Evolutionary conservation across 2,797 vertebrate genomes (phyloP), one percentile per base, ranked within the genome.

Genomic region (Champsocephalus esox): DNA sequence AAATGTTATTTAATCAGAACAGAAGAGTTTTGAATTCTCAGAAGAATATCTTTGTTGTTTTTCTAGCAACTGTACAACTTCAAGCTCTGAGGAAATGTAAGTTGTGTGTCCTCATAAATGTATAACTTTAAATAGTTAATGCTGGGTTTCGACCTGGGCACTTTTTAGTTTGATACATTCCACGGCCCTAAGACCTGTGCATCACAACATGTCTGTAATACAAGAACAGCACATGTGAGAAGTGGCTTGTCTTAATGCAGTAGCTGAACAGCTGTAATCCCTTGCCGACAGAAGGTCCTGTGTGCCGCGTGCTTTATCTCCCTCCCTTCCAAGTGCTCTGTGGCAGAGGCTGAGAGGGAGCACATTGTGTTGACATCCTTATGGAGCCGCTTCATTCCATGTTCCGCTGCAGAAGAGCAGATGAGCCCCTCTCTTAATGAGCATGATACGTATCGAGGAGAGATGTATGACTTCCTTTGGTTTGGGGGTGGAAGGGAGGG

Each of bases 351-450:
- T 81, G 87, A 82, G 84, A 28, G 28, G 28, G 28, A 86, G 90
- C 86, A 87, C 88, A 91, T 91, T 88, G 91, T 93, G 93, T 89
- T 83, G 87, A 91, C 89, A 84, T 94, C 93, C 94, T 94, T 93
- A 94, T 55, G 84, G 87, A 84, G 55, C 58, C 41, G 62, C 81
- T 91, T 85, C 70, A 87, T 89, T 91, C 83, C 85, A 75, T 86
- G 88, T 89, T 91, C 81, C 32, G 70, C 72, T 81, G 86, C 45
- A 84, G 73, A 67, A 85, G 73, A 87, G 83, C 78, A 83, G 89
- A 89, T 75, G 88, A 91, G 88, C 86, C 73, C 83, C 81, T 85
- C 79, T 86, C 90, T 92, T 93, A 94, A 93, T 94, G 93, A 94
- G 86, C 90, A 88, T 84, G 89, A 93, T 92, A 94, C 86, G 87